Evolutionary conservation across 2,797 vertebrate genomes (phyloP), one percentile per base, ranked within the genome.

Genomic region (Silurus aristotelis): DNA sequence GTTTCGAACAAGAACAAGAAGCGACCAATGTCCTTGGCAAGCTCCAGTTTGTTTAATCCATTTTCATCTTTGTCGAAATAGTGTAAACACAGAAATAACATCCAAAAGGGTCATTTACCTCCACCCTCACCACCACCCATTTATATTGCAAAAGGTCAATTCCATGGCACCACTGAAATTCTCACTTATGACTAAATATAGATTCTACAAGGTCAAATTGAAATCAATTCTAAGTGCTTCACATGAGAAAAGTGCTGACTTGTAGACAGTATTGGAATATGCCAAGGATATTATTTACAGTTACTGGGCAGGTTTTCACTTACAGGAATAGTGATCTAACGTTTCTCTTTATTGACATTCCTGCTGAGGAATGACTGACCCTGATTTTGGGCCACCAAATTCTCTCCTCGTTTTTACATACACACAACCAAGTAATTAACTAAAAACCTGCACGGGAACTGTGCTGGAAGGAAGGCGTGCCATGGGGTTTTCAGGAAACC

Each of bases 11-110:
- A 83, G 77, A 10, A 87, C 43, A 87, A 83, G 73, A 73, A 48
- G 48, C 48, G 25, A 66, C 15, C 25, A 38, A 75, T 77, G 79
- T 84, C 79, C 77, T 89, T 90, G 89, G 88, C 89, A 90, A 77
- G 52, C 61, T 87, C 88, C 88, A 89, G 88, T 85, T 70, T 82
- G 72, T 67, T 60, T 56, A 22, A 48, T 63, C 14, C 13, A 55
- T 71, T 71, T 91, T 92, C 92, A 91, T 91, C 90, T 80, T 89
- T 89, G 89, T 56, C 25, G 75, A 78, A 7, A 63, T n/a, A 72
- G 61, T 81, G 56, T 63, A 79, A 61, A 63, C 5, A 78, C 20
- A n/a, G 77, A 7, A 66, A 63, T 73, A 72, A 27, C 8, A 64
- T 15, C 22, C 20, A 76, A 60, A 82, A 13, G 17, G 7, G 19